Conservation (phyloP, 2,113 vertebrate genomes). For the Melanotaenia duboulayi region DNA sequence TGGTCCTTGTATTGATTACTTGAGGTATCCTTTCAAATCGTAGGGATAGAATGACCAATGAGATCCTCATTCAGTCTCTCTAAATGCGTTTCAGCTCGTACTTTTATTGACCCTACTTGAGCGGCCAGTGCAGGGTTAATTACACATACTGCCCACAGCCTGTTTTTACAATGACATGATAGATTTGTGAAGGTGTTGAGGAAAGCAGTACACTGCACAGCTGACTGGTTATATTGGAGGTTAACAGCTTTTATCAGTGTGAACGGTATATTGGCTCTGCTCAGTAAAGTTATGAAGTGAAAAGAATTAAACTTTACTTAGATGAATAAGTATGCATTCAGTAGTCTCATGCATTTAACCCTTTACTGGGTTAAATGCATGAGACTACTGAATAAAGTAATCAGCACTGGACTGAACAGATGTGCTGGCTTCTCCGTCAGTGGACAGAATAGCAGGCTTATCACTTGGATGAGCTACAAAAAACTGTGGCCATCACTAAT, state of each 20-base stretch:
- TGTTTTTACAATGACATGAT: slow-evolving; percentile 60
- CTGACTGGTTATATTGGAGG: slow-evolving; percentile 36
- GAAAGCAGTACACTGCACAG: slow-evolving; percentile 23
- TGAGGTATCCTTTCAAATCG: slow-evolving; percentile 67
- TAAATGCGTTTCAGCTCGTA: slow-evolving; percentile 67
- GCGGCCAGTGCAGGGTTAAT: slow-evolving; percentile 58
- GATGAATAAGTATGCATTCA: too few relatives aligned
- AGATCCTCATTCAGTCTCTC: slow-evolving; percentile 67
- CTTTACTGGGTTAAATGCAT: slow-evolving; percentile 41
- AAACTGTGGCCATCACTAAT: slow-evolving; percentile 64
- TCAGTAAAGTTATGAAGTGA: slow-evolving; percentile 23
- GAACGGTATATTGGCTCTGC: background rate
- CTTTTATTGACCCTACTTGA: slow-evolving; percentile 75
- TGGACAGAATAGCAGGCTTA: slow-evolving; percentile 44
- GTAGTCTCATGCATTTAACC: too few relatives aligned
- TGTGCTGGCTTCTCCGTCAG: slow-evolving; percentile 42
- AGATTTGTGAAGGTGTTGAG: slow-evolving; percentile 27
- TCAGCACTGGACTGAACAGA: slow-evolving; percentile 23
- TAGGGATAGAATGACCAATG: slow-evolving; percentile 67
- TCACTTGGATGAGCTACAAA: slow-evolving; percentile 32
- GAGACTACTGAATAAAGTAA: slow-evolving; percentile 46
- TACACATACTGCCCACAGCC: slow-evolving; percentile 54
- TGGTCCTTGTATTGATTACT: slow-evolving; percentile 82
- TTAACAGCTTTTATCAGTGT: slow-evolving; percentile 21
- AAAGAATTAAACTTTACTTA: slow-evolving; percentile 36